phyloP scores from a whole-genome alignment of 1,140 invertebrate genomes.

The Druon quercuslanigerum region DNA sequence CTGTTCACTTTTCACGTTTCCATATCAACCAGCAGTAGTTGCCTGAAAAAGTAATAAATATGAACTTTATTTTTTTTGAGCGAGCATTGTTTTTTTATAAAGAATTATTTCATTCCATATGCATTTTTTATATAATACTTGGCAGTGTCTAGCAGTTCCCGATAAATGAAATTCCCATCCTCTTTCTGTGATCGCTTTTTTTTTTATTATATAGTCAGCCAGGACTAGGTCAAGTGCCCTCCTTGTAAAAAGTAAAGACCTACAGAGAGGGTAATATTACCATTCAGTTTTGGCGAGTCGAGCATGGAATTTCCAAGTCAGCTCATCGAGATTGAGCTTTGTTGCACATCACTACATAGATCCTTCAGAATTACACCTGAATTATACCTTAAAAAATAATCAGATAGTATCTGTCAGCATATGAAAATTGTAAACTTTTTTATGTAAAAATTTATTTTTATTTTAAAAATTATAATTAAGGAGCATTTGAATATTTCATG shows the following conservation, averaged over 20 bases:
- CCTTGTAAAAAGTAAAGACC: slow-evolving; percentile 55
- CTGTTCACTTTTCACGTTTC: slow-evolving; percentile 1
- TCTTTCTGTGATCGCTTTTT: slow-evolving; percentile 48
- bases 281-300: slow-evolving; percentile 56
- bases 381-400: not conserved
- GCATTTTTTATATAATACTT: not conserved
- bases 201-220: slow-evolving; percentile 60
- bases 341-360: slow-evolving; percentile 44
- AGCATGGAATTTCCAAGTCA: slow-evolving; percentile 63
- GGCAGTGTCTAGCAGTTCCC: not conserved
- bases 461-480: too few relatives aligned
- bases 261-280: slow-evolving; percentile 61
- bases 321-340: slow-evolving; percentile 64
- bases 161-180: slow-evolving; percentile 35
- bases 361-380: not conserved
- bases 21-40: not conserved
- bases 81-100: too few relatives aligned
- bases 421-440: too few relatives aligned
- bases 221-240: slow-evolving; percentile 64
- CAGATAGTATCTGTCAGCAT: too few relatives aligned
- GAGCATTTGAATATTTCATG: too few relatives aligned
- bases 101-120: too few relatives aligned
- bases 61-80: not conserved
- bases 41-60: not conserved
- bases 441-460: too few relatives aligned